Conservation (phyloP, 2,888 invertebrate genomes). For the Magallana nippona region DNA sequence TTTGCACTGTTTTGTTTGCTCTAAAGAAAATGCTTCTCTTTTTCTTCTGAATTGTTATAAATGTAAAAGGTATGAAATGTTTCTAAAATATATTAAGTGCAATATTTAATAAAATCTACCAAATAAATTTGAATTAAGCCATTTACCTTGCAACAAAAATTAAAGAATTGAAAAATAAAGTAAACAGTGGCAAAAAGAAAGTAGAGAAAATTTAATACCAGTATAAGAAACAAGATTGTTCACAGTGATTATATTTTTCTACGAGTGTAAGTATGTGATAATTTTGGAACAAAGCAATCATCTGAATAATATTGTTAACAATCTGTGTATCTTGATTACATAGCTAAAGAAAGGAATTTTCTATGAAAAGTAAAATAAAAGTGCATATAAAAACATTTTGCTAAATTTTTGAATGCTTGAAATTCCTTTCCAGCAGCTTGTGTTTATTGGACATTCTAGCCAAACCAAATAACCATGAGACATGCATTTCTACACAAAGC, state of each 20-base stretch:
- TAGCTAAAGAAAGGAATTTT: constrained; percentile 13
- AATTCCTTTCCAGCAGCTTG: background rate
- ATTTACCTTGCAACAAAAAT: constrained; percentile 13
- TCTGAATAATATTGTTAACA: constrained; percentile 11
- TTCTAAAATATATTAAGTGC: no score
- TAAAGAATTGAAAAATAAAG: background rate
- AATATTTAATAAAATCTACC: background rate
- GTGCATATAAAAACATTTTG: no score
- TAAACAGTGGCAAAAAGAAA: constrained; percentile 14
- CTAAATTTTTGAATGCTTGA: background rate
- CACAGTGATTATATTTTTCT: constrained; percentile 22
- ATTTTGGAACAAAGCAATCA: background rate
- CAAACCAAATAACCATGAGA: background rate
- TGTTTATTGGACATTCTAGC: constrained; percentile 27
- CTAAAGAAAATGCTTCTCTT: no score
- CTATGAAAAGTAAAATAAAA: background rate
- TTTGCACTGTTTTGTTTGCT: no score
- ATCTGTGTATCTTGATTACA: background rate
- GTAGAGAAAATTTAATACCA: background rate
- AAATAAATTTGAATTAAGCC: background rate
- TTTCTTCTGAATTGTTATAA: no score
- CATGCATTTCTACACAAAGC: background rate
- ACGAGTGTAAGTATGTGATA: background rate
- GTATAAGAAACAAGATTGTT: background rate
- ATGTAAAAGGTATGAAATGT: no score